phyloP scores from a whole-genome alignment of 2,888 invertebrate genomes.

The Drosophila monieri region DNA sequence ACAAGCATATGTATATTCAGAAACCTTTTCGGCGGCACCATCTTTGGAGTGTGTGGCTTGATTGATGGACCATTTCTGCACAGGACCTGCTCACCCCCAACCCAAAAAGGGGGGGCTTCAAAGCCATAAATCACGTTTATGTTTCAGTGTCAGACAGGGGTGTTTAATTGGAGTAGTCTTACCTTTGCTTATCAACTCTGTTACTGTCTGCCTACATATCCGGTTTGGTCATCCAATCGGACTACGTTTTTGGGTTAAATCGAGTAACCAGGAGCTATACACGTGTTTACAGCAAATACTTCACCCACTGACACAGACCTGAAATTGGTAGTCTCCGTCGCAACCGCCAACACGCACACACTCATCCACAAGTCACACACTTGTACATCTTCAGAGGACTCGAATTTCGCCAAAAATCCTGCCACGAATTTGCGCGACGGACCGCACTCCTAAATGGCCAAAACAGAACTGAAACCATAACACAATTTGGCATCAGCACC shows the following conservation, averaged over 20 bases:
- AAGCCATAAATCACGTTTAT: conserved; percentile 9
- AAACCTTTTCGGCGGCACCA: neutral
- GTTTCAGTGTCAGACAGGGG: conserved; percentile 2
- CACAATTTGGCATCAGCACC: conserved; percentile 5
- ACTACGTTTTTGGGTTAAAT: conserved; percentile 31
- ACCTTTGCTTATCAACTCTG: neutral
- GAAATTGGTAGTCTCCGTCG: neutral
- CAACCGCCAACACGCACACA: neutral
- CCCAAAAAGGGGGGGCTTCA: no score
- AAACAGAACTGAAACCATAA: conserved; percentile 53
- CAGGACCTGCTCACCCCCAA: neutral
- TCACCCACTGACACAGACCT: conserved; percentile 48
- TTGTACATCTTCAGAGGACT: neutral
- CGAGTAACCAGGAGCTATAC: conserved; percentile 47
- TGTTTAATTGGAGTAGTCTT: conserved; percentile 14
- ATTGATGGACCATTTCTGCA: conserved; percentile 43
- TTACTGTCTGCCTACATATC: neutral
- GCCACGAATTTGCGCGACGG: neutral
- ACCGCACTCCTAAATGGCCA: conserved; percentile 47
- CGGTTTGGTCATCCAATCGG: neutral
- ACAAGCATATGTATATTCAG: neutral
- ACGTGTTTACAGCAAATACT: conserved; percentile 61
- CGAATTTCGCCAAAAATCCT: neutral
- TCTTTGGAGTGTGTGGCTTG: conserved; percentile 33
- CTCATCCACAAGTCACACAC: neutral